These are phyloP conservation scores for Seriola rivoliana DNA, from an alignment of 2,113 vertebrate genomes.

Conservation along the genomic window DNA sequence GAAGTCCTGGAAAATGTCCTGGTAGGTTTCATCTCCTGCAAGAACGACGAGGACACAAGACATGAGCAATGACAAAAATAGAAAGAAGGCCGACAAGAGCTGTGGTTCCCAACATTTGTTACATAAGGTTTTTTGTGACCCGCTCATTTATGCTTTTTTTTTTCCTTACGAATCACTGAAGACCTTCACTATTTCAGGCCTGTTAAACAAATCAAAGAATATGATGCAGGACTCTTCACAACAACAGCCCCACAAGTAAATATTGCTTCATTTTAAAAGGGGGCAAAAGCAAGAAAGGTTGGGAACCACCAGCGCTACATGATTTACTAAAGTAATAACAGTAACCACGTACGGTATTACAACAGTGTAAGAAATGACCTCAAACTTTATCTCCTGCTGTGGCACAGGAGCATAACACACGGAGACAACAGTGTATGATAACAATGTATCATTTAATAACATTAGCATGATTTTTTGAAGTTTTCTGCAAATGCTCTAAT, in stretches of 20 bases:
- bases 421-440: neutral
- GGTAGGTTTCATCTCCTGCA: slow-evolving; percentile 96
- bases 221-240: neutral
- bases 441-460: neutral
- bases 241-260: neutral
- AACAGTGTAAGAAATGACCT: neutral
- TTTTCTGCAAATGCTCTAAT: neutral
- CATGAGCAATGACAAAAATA: neutral
- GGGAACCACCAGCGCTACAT: neutral
- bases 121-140: neutral
- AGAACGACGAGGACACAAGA: slow-evolving; percentile 4
- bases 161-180: neutral
- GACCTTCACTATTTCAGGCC: neutral
- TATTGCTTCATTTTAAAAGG: neutral
- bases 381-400: neutral
- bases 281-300: neutral
- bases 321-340: neutral
- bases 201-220: neutral
- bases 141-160: neutral
- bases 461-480: neutral
- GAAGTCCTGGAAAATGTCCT: slow-evolving; percentile 99
- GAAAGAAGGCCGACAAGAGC: neutral
- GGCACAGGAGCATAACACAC: neutral
- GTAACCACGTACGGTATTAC: no score
- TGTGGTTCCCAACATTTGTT: neutral